Percentiles rank a stretch among this genome's conserved stretches.
phyloP scores from a whole-genome alignment of 1,140 invertebrate genomes.

The Leptinotarsa texana region DNA sequence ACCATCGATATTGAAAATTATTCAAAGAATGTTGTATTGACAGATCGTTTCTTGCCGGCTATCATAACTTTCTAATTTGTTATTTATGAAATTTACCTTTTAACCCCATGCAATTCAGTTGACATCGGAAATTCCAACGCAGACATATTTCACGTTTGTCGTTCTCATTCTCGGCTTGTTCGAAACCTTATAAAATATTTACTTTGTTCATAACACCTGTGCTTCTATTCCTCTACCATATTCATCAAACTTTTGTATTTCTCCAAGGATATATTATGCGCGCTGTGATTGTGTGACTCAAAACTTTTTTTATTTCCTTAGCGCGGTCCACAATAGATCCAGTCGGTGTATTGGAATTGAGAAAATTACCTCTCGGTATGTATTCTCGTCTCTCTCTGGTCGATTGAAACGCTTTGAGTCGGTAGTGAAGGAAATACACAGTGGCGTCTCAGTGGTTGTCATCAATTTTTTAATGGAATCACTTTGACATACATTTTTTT shows the following conservation, averaged over 20 bases:
- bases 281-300: conserved; percentile 21
- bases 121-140: conserved; percentile 37
- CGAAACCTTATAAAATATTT: conserved; percentile 22
- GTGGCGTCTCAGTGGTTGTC: too few relatives aligned
- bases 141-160: conserved; percentile 39
- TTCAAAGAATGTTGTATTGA: conserved; percentile 22
- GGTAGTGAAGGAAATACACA: too few relatives aligned
- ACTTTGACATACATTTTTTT: too few relatives aligned
- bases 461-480: too few relatives aligned
- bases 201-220: conserved; percentile 33
- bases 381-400: conserved; percentile 14
- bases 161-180: conserved; percentile 21
- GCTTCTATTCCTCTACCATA: conserved; percentile 33
- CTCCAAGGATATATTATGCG: conserved; percentile 32
- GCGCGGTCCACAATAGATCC: conserved; percentile 22
- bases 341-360: conserved; percentile 6
- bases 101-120: conserved; percentile 21
- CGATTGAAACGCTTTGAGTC: too few relatives aligned
- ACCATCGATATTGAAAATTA: not conserved
- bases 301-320: conserved; percentile 21
- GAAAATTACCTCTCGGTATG: conserved; percentile 5
- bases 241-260: conserved; percentile 43
- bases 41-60: not conserved
- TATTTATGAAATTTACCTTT: conserved; percentile 20
- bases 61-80: conserved; percentile 23